A percentile compares a stretch with the other conserved stretches of the same genome.
Conservation (phyloP, 2,888 invertebrate genomes). For the Pimpla rufipes region DNA sequence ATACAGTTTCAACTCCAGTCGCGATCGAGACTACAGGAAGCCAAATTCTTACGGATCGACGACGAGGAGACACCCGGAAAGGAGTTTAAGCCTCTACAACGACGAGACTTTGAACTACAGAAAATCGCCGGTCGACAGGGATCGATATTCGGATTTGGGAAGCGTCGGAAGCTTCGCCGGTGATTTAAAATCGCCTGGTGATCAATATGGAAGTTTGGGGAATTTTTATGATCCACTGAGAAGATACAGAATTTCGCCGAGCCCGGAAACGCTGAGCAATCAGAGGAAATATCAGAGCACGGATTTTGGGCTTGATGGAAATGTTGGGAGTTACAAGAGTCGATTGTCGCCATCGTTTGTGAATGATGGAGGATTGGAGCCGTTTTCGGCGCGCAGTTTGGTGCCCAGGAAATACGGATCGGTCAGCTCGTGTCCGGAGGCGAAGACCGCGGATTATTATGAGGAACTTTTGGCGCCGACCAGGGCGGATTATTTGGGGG, state of each 20-base stretch:
- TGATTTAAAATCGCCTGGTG: constrained; percentile 76
- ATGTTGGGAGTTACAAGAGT: constrained; percentile 73
- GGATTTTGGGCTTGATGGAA: constrained; percentile 76
- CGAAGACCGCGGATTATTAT: constrained; percentile 82
- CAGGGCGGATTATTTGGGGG: constrained; percentile 76
- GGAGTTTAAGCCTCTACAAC: constrained; percentile 76
- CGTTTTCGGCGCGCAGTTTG: constrained; percentile 69
- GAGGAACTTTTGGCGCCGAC: constrained; percentile 81
- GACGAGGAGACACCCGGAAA: constrained; percentile 74
- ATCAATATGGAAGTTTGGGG: constrained; percentile 70
- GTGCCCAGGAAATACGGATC: constrained; percentile 79
- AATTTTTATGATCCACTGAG: constrained; percentile 78
- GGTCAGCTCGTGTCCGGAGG: constrained; percentile 75
- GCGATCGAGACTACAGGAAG: constrained; percentile 72
- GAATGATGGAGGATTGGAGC: constrained; percentile 69
- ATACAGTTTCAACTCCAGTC: constrained; percentile 82
- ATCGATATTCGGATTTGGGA: constrained; percentile 76
- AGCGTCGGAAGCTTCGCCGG: constrained; percentile 52
- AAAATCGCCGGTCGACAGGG: constrained; percentile 78
- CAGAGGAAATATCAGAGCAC: constrained; percentile 78
- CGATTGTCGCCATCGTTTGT: constrained; percentile 68
- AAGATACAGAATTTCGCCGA: constrained; percentile 78
- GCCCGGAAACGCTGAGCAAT: constrained; percentile 72
- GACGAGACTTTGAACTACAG: constrained; percentile 73
- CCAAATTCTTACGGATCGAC: constrained; percentile 56